Percentiles rank a stretch among this genome's conserved stretches.
These are phyloP conservation scores for Fistularia commersonii DNA, from an alignment of 2,797 vertebrate species.

Conservation along the genomic window DNA sequence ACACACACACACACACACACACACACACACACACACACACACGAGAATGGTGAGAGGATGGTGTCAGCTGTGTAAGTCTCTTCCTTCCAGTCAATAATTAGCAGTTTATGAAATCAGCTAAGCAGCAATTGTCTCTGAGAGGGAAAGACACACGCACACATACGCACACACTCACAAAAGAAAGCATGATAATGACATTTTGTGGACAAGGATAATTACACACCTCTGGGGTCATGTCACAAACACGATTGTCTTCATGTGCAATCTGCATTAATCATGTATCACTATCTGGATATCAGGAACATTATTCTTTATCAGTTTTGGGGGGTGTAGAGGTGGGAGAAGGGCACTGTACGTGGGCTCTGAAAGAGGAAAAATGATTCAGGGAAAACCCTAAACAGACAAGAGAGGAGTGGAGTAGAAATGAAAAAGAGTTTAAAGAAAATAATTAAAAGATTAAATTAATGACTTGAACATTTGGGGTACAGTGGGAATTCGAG, in stretches of 20 bases:
- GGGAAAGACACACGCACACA: conserved; percentile 3
- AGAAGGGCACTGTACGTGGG: neutral
- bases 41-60: too few relatives aligned
- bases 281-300: conserved; percentile 4
- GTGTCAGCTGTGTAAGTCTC: conserved; percentile 30
- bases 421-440: too few relatives aligned
- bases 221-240: conserved; percentile 23
- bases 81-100: conserved; percentile 46
- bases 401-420: too few relatives aligned
- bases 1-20: neutral
- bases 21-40: conserved; percentile 4
- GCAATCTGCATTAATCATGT: conserved; percentile 4
- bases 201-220: conserved; percentile 43
- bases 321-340: too few relatives aligned
- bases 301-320: too few relatives aligned
- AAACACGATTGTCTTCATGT: conserved; percentile 21
- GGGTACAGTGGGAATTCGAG: too few relatives aligned
- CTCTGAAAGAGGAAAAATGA: too few relatives aligned
- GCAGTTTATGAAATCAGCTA: conserved; percentile 51
- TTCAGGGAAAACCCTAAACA: too few relatives aligned
- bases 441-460: too few relatives aligned
- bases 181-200: conserved; percentile 40
- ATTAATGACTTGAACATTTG: too few relatives aligned
- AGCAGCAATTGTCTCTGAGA: conserved; percentile 33
- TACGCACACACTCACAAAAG: conserved; percentile 6